Percentiles rank a stretch among this genome's conserved stretches.
Evolutionary conservation across 2,113 vertebrate genomes (phyloP).

Genomic region (Paralichthys olivaceus): DNA sequence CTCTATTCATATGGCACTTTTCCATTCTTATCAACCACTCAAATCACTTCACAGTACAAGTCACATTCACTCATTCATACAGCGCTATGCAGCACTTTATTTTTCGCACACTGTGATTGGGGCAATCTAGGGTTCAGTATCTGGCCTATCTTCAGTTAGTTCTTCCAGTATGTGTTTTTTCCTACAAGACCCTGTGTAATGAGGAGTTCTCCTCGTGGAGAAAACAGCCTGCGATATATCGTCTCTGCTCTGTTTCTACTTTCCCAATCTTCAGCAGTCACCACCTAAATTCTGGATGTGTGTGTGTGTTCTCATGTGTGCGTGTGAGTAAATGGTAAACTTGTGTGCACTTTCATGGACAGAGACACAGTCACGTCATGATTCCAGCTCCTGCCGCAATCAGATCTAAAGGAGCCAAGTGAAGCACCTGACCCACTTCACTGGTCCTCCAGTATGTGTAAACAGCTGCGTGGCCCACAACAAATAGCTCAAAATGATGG

Average conservation of each 20-base stretch:
- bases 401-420: slow-evolving; percentile 45
- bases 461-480: slow-evolving; percentile 34
- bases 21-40: not conserved
- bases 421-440: slow-evolving; percentile 60
- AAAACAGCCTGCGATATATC: not conserved
- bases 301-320: not conserved
- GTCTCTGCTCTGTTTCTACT: not conserved
- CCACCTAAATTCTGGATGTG: not conserved
- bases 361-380: slow-evolving; percentile 20
- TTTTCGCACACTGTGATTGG: too few species aligned
- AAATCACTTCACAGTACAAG: not conserved
- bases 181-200: too few species aligned
- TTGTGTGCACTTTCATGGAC: not conserved
- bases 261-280: not conserved
- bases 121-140: too few species aligned
- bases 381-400: slow-evolving; percentile 56
- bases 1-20: too few species aligned
- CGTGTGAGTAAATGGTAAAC: not conserved
- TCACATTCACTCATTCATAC: too few species aligned
- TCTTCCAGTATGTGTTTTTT: too few species aligned
- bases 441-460: slow-evolving; percentile 45
- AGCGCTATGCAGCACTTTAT: too few species aligned
- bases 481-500: slow-evolving; percentile 41
- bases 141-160: too few species aligned
- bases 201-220: not conserved